Evolutionary conservation across 1,140 invertebrate species (phyloP).

Genomic region (Melipona quadrifasciata): DNA sequence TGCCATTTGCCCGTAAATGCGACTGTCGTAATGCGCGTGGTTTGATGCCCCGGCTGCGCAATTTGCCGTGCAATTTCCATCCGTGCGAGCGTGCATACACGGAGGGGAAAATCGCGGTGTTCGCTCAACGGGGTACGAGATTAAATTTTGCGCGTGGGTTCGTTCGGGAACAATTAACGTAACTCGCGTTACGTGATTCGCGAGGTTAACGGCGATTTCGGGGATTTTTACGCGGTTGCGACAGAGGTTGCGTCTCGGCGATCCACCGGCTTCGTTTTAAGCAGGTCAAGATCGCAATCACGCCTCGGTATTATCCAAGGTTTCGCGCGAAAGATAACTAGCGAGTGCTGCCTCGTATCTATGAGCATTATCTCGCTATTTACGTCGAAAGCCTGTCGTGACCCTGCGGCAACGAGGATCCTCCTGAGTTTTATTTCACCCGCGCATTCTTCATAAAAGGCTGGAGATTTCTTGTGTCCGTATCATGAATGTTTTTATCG

Average conservation of each 20-base stretch:
- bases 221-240: neutral
- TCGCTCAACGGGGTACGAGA: neutral
- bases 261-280: conserved; percentile 38
- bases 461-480: neutral
- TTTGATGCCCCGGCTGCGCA: neutral
- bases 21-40: neutral
- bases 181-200: neutral
- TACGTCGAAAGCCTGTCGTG: conserved; percentile 62
- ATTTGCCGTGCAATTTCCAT: neutral
- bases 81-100: neutral
- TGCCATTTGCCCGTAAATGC: neutral
- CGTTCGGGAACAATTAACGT: neutral
- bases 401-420: conserved; percentile 59
- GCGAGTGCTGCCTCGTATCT: conserved; percentile 67
- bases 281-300: conserved; percentile 26
- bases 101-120: neutral
- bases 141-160: neutral
- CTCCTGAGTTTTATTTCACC: conserved; percentile 37
- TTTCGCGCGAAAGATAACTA: conserved; percentile 71
- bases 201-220: neutral
- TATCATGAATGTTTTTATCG: neutral
- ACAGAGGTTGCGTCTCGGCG: neutral
- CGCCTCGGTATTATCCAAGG: conserved; percentile 30
- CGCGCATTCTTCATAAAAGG: neutral
- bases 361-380: conserved; percentile 72